Evolutionary conservation across 1,140 invertebrate species (phyloP).

Genomic region (Lepidurus couesii): DNA sequence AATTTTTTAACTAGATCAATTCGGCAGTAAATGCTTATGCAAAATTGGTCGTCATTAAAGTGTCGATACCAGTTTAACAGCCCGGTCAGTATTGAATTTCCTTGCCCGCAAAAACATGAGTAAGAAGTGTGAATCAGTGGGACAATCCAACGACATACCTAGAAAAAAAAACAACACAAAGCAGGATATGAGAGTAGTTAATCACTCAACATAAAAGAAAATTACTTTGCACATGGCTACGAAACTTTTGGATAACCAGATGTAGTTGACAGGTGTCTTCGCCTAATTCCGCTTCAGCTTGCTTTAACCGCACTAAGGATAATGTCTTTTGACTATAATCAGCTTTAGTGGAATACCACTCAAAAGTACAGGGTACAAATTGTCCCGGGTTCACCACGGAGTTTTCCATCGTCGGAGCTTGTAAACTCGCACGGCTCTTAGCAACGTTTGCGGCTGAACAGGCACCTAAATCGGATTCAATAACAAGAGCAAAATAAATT

Average conservation of each 20-base stretch:
- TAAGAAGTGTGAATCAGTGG: conserved; percentile 17
- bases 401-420: not conserved
- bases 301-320: not conserved
- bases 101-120: conserved; percentile 26
- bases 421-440: not conserved
- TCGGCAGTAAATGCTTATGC: not conserved
- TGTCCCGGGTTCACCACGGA: not conserved
- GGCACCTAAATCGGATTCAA: not conserved
- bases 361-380: not conserved
- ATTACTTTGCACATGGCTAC: not conserved
- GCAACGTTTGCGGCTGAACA: not conserved
- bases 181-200: not conserved
- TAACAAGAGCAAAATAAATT: too few species aligned
- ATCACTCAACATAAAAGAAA: not conserved
- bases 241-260: not conserved
- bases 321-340: not conserved
- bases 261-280: not conserved
- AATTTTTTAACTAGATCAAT: conserved; percentile 30
- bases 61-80: not conserved
- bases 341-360: not conserved
- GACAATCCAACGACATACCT: conserved; percentile 16
- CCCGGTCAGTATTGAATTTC: conserved; percentile 26
- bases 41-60: not conserved
- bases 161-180: not conserved
- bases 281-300: not conserved